Evolutionary conservation across 1,140 invertebrate genomes (phyloP), one percentile per base, ranked within the genome.

Genomic region (Leptopilina clavipes): DNA sequence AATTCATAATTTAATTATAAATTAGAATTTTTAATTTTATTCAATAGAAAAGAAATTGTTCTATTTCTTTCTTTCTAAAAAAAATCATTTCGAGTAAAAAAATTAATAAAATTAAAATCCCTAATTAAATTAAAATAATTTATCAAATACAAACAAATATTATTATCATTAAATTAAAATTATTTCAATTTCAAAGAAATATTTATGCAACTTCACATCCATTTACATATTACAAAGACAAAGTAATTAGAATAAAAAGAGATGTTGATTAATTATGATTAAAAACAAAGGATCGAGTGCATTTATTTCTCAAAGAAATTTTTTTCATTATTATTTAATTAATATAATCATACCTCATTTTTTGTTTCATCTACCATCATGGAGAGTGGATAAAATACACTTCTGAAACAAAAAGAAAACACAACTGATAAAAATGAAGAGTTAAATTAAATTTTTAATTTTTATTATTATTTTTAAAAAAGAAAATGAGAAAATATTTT

Each of bases 171-270:
- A 31, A 31, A 31, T 31, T 1, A 31, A 31, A 3, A 31, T 45
- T 45, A 45, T 14, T 45, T 45, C 44, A 45, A 14, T 45, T n/a
- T 11, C 44, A 45, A 11, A 45, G 11, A 45, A 14, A 12, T 40
- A 9, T 45, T 14, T 45, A 45, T 14, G 11, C 44, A 45, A 45
- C 14, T 40, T 45, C 6, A 71, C 43, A 12, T 25, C 14, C 37
- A 72, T 40, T 40, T 40, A 40, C 0, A 40, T 7, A 48, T 52
- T 18, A 22, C n/a, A 70, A 19, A 7, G 14, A n/a, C 25, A 70
- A 70, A 70, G 70, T 71, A n/a, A 71, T 18, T n/a, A 18, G 18
- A 44, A n/a, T n/a, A 43, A 43, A 44, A 44, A 44, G 45, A 44
- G 44, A 17, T 43, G 43, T 22, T 19, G 12, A 71, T 45, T 70